Evolutionary conservation across 2,113 vertebrate species (phyloP), one percentile per base, ranked within the genome.

Genomic region (Plestiodon gilberti): DNA sequence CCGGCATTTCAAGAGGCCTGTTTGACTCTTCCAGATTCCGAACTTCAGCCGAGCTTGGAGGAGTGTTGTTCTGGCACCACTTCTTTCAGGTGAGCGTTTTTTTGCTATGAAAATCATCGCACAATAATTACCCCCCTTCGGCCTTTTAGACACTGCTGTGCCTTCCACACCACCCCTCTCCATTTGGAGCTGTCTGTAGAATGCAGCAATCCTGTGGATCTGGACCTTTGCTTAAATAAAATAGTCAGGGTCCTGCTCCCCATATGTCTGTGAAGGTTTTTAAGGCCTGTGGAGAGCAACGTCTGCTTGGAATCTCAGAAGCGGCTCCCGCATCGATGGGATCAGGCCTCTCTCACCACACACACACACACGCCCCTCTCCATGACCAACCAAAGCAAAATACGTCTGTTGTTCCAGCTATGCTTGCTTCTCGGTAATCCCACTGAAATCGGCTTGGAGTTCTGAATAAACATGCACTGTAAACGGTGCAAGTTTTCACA

Each of bases 21-120:
- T 35, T 55, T 89, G 15, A 15, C 81, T 78, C 92, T 87, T 2
- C 8, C 90, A 97, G 97, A 92, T 97, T 9, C 95, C 96, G 23
- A 97, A 88, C 84, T 97, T 97, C 84, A 91, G 88, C 71, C 95
- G 90, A 75, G 96, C 96, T 0, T 99, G 99, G 99, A 97, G 96
- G 89, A 98, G 95, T 1, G 96, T 97, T 62, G 94, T 99, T 55
- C 96, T 98, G 89, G 97, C 98, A 18, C 98, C 98, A 0, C 97
- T 99, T 52, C 96, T 98, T 87, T 96, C 97, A 94, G 98, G 98
- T 99, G 95, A 15, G 70, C 22, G 1, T 33, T 25, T 30, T 0
- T 74, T 35, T 20, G 59, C 9, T 35, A 67, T 22, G 40, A 0
- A 13, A 80, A 9, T 40, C 43, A 43, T 30, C 4, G 10, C 7